These are phyloP conservation scores for Noctua janthe DNA, from an alignment of 2,888 invertebrate genomes.

Conservation along the genomic window DNA sequence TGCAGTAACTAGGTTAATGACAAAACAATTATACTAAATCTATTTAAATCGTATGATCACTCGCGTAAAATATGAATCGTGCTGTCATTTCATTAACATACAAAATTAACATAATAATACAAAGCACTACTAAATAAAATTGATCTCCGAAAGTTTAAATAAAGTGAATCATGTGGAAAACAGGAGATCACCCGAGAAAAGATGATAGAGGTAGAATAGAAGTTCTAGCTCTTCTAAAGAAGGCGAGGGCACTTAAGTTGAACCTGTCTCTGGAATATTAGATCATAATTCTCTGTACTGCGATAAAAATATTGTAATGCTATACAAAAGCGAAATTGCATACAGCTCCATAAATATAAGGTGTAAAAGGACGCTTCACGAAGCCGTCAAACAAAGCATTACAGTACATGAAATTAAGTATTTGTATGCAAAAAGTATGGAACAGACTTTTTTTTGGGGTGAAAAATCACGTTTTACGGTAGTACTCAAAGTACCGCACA, in stretches of 20 bases:
- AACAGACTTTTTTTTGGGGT: too few species aligned
- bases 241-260: background rate
- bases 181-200: too few species aligned
- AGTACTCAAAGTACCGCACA: too few species aligned
- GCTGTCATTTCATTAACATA: background rate
- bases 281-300: background rate
- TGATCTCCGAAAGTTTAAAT: background rate
- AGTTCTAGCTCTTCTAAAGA: background rate
- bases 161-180: background rate
- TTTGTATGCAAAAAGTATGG: too few species aligned
- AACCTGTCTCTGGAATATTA: background rate
- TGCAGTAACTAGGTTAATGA: background rate
- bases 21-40: background rate
- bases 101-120: background rate
- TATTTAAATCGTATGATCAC: background rate
- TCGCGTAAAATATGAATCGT: background rate
- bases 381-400: too few species aligned
- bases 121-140: background rate
- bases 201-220: background rate
- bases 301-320: background rate
- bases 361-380: too few species aligned
- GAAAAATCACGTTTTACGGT: too few species aligned
- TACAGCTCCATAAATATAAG: background rate
- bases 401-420: too few species aligned
- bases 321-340: background rate